Base-by-base conservation (phyloP, 1,140 invertebrate species). In the Choristoneura fumiferana region DNA sequence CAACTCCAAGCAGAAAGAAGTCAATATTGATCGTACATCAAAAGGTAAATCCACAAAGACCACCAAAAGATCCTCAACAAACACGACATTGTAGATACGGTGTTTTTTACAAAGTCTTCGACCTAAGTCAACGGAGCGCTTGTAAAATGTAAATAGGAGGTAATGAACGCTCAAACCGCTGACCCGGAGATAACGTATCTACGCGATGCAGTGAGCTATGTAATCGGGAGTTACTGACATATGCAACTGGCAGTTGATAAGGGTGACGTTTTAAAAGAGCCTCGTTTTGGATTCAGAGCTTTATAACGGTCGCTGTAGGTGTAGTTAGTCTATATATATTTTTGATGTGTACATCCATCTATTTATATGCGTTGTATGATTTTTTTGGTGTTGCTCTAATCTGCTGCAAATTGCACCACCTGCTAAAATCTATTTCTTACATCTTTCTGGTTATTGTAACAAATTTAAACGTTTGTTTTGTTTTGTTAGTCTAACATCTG, bases 121-220 rank as follows among this genome's bases (percentile, higher is more conserved):
- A 72, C 67, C 71, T 69, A 64, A 69, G 68, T 65, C 58, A 71
- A 69, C 54, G 43, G 13, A 58, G 3, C 35, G 35, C n/a, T 37
- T 54, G 10, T 57, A 43, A 57, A 49, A 37, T 37, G 61, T 73
- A 68, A 68, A 74, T 65, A 73, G 62, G 43, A 57, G 39, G 64
- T 78, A 76, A 72, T 78, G 73, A 73, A 78, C 76, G 35, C 1
- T 12, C 35, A 37, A 37, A 37, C 35, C 35, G 58, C 58, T 72
- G 69, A 65, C 60, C 64, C 56, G 54, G 55, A 60, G 75, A 77
- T 77, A 74, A 59, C 60, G 36, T 69, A 77, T 78, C 67, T 43
- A 9, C 4, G 54, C 54, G 43, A 52, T 60, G 61, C 59, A 56
- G 37, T 12, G 37, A 39, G 37, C 22, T 54, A 57, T 73, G 65